phyloP scores from a whole-genome alignment of 2,888 invertebrate species.

The Atherix ibis region DNA sequence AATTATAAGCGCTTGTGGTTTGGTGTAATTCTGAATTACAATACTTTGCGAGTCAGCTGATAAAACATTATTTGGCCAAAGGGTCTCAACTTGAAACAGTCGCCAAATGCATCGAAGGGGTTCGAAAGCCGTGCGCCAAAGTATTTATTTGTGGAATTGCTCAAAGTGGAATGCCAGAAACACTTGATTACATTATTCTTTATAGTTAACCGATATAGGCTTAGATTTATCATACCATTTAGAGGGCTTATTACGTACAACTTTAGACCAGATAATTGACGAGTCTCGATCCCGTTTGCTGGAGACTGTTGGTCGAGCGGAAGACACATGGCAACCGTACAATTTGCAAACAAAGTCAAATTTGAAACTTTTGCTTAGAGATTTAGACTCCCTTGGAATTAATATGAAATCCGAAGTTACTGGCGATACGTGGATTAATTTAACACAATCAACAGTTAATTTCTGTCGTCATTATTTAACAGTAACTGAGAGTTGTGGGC shows the following conservation, averaged over 20 bases:
- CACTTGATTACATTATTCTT: slow-evolving; percentile 14
- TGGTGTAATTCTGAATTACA: slow-evolving; percentile 80
- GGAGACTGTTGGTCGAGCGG: slow-evolving; percentile 29
- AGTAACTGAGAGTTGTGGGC: slow-evolving; percentile 27
- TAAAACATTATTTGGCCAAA: slow-evolving; percentile 78
- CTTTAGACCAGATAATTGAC: slow-evolving; percentile 33
- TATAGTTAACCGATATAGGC: slow-evolving; percentile 46
- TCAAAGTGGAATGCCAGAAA: background rate
- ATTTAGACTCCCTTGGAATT: slow-evolving; percentile 27
- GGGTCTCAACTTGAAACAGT: slow-evolving; percentile 72
- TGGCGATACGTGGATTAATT: slow-evolving; percentile 32
- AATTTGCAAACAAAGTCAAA: slow-evolving; percentile 31
- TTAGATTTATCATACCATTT: slow-evolving; percentile 85
- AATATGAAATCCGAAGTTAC: slow-evolving; percentile 28
- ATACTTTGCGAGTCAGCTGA: slow-evolving; percentile 62
- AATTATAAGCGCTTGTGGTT: slow-evolving; percentile 54
- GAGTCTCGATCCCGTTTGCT: slow-evolving; percentile 28
- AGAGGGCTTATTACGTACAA: slow-evolving; percentile 65
- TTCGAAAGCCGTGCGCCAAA: slow-evolving; percentile 39
- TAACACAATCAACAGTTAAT: slow-evolving; percentile 29
- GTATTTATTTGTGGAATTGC: slow-evolving; percentile 10
- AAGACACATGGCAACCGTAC: slow-evolving; percentile 32
- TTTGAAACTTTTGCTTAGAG: slow-evolving; percentile 24
- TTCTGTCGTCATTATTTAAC: slow-evolving; percentile 29
- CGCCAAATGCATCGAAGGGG: slow-evolving; percentile 70